Conservation (phyloP, 2,797 vertebrate species). For the Amblyraja radiata region DNA sequence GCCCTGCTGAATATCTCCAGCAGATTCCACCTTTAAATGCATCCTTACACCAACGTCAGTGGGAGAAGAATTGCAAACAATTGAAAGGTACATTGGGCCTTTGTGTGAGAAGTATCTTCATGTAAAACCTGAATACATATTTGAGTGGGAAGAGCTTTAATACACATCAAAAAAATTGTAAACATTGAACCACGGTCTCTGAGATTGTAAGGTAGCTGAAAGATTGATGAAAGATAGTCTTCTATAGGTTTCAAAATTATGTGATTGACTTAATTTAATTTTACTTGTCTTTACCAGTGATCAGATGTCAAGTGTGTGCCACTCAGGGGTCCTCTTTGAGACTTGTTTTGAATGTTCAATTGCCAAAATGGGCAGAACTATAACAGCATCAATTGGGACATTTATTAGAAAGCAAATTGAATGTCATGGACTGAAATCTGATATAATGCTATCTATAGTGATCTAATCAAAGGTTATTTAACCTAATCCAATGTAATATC, state of each 20-base stretch:
- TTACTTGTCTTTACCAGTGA: background rate
- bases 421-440: background rate
- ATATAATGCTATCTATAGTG: background rate
- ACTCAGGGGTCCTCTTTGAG: background rate
- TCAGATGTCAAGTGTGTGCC: background rate
- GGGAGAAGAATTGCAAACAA: background rate
- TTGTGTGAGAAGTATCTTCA: background rate
- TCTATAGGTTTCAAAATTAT: background rate
- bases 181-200: background rate
- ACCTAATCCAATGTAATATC: background rate
- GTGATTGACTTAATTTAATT: background rate
- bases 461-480: background rate
- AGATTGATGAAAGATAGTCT: background rate
- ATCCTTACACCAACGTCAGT: background rate
- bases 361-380: background rate
- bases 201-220: background rate
- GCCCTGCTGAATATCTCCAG: too few species aligned
- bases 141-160: background rate
- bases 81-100: background rate
- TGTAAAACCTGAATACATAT: background rate
- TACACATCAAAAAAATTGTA: background rate
- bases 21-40: too few species aligned
- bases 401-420: background rate
- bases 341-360: background rate
- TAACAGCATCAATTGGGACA: background rate